phyloP scores from a whole-genome alignment of 2,888 invertebrate species.

The Leptothorax acervorum region DNA sequence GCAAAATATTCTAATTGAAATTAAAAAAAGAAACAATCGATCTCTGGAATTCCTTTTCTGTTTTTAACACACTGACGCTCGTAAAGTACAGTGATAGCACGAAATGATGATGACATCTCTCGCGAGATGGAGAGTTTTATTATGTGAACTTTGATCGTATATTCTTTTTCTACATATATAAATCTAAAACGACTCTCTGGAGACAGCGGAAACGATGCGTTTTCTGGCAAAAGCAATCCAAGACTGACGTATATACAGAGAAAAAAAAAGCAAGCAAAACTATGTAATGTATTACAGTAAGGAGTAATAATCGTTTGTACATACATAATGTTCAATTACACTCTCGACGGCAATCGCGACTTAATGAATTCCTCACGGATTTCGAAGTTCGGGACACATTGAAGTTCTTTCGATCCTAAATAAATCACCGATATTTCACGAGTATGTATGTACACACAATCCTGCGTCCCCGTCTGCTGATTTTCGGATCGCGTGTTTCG shows the following conservation, averaged over 20 bases:
- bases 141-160: constrained; percentile 58
- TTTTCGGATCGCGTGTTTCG: constrained; percentile 30
- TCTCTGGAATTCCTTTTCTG: not conserved
- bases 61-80: constrained; percentile 4
- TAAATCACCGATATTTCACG: constrained; percentile 82
- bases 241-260: constrained; percentile 84
- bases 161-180: constrained; percentile 74
- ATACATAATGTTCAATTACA: constrained; percentile 85
- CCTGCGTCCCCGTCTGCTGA: constrained; percentile 68
- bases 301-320: constrained; percentile 84
- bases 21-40: not conserved
- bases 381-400: constrained; percentile 84
- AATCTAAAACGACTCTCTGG: constrained; percentile 68
- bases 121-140: constrained; percentile 65
- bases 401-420: constrained; percentile 79
- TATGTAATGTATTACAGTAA: constrained; percentile 84
- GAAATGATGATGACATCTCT: constrained; percentile 56
- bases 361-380: constrained; percentile 79
- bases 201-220: constrained; percentile 71
- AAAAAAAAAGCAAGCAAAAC: constrained; percentile 82
- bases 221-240: constrained; percentile 83
- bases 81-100: not conserved
- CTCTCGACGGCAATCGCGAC: constrained; percentile 84
- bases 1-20: not conserved
- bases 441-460: constrained; percentile 71